phyloP scores from a whole-genome alignment of 1,140 invertebrate genomes.

The Platyscapa corneri region DNA sequence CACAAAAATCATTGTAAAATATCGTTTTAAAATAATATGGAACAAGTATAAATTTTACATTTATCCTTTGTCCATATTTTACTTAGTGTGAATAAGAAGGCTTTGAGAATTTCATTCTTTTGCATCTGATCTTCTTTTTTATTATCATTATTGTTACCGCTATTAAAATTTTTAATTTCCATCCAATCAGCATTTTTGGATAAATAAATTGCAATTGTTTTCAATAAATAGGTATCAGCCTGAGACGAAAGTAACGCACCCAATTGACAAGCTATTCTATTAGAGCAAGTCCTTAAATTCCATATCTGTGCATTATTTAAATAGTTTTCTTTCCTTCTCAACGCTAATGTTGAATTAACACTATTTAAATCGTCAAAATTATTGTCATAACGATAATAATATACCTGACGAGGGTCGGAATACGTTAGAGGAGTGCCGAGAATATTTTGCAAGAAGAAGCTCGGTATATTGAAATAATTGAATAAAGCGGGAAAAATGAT shows the following conservation, averaged over 20 bases:
- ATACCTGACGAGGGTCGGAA: constrained; percentile 44
- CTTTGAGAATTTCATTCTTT: constrained; percentile 20
- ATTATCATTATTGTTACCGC: background rate
- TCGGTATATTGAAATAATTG: constrained; percentile 26
- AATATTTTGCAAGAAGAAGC: constrained; percentile 35
- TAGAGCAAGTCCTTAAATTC: constrained; percentile 55
- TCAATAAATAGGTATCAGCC: background rate
- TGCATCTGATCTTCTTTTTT: background rate
- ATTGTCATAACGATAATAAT: constrained; percentile 34
- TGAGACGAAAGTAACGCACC: constrained; percentile 51
- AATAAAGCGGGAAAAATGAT: constrained; percentile 56
- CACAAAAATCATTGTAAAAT: background rate
- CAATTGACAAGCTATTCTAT: constrained; percentile 60
- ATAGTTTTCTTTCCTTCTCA: background rate
- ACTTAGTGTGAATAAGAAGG: constrained; percentile 50
- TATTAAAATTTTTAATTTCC: background rate
- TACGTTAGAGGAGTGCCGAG: constrained; percentile 43
- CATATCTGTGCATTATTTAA: background rate
- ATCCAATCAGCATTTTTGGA: background rate
- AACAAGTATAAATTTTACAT: constrained; percentile 51
- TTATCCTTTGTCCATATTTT: constrained; percentile 51
- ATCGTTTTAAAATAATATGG: constrained; percentile 36
- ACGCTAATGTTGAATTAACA: background rate
- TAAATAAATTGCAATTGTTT: constrained; percentile 22
- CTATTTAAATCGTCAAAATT: constrained; percentile 40